Base-by-base conservation (phyloP, 2,888 invertebrate species). In the Portevinia maculata region DNA sequence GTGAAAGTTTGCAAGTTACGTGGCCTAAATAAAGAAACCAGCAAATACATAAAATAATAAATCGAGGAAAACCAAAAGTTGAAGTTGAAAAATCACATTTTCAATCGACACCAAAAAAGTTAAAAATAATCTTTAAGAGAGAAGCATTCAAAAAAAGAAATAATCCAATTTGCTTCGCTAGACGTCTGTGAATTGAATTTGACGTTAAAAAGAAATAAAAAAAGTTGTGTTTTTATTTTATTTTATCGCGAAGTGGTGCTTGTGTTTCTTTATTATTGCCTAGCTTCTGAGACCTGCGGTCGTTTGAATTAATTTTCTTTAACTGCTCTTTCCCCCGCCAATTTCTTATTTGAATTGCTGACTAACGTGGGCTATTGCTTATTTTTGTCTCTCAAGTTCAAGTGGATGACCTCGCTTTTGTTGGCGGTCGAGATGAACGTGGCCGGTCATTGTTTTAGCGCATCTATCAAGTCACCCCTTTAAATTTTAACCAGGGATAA, bases 371-470 rank as follows among this genome's bases (percentile, higher is more conserved):
- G 64, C 70, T 65, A 19, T 37, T 62, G 67, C 32, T 62, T 84
- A 76, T 76, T 85, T 84, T 71, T 74, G 70, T 85, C 76, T 59
- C 59, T 85, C 86, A 87, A 87, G 87, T 86, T 87, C 87, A 87
- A 86, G 86, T 84, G 74, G 85, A 83, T 79, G 79, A 84, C 84
- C 85, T 85, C 86, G 85, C 64, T 84, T 67, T 67, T 46, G 62
- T 55, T 75, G 55, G 57, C 69, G 69, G 70, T 62, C 57, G 41
- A 44, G 19, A 19, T 17, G 11, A 52, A 41, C 60, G 44, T 79
- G n/a, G 78, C 78, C 71, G 71, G 78, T 78, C 41, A 34, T 64
- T 60, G 19, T 21, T 75, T 28, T 17, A 53, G 52, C 67, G 52
- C 46, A n/a, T 53, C 55, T 55, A 28, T 46, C 46, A 57, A 37